Evolutionary conservation across 2,888 invertebrate species (phyloP).

Genomic region (Malachius bipustulatus): DNA sequence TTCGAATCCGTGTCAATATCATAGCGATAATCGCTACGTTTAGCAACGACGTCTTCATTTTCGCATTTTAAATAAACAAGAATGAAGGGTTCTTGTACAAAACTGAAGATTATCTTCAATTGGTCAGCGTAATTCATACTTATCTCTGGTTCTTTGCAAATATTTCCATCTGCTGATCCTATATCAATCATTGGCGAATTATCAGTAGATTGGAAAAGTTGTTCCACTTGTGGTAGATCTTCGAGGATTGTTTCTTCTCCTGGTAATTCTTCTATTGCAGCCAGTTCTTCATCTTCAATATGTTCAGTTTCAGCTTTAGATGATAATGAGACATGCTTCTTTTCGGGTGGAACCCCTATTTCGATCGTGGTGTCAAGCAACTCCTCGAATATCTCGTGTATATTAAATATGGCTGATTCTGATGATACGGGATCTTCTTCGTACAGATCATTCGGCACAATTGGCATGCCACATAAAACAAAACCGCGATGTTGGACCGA

Average conservation of each 20-base stretch:
- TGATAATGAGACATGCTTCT: slow-evolving; percentile 2
- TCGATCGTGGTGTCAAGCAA: slow-evolving; percentile 24
- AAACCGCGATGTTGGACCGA: slow-evolving; percentile 49
- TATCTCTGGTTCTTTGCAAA: slow-evolving; percentile 23
- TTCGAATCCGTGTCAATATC: slow-evolving; percentile 27
- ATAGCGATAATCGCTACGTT: slow-evolving; percentile 29
- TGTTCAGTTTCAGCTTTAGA: slow-evolving; percentile 6
- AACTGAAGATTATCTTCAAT: slow-evolving; percentile 29
- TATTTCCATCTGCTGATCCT: slow-evolving; percentile 18
- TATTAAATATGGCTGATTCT: slow-evolving; percentile 33
- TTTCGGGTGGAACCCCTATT: slow-evolving; percentile 13
- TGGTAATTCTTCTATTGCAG: slow-evolving; percentile 16
- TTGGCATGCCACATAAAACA: slow-evolving; percentile 52
- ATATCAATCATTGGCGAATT: slow-evolving; percentile 23
- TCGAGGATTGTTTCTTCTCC: neutral
- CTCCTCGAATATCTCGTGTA: slow-evolving; percentile 34
- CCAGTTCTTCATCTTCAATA: slow-evolving; percentile 4
- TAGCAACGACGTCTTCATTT: slow-evolving; percentile 41
- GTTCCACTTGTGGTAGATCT: slow-evolving; percentile 2
- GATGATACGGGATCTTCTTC: slow-evolving; percentile 33
- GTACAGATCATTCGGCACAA: slow-evolving; percentile 40
- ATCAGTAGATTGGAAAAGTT: too few species aligned
- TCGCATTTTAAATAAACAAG: slow-evolving; percentile 46
- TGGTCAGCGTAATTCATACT: slow-evolving; percentile 29
- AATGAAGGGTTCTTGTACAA: slow-evolving; percentile 32